Evolutionary conservation across 2,797 vertebrate genomes (phyloP).

Genomic region (Emydoidea blandingii): DNA sequence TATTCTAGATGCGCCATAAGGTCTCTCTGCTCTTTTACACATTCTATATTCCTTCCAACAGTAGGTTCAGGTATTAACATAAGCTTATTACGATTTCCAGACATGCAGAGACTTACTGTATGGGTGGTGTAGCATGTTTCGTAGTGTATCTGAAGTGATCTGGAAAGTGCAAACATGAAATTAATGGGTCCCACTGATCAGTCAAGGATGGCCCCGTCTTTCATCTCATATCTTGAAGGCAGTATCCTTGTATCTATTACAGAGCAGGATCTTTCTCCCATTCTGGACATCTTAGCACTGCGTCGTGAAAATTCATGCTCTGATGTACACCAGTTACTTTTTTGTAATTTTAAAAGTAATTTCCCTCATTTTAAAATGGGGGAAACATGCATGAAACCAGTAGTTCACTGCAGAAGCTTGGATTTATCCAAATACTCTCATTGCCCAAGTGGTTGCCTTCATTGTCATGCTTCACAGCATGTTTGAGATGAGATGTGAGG

Average conservation of each 20-base stretch:
- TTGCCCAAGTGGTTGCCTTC: background rate
- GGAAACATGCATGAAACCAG: background rate
- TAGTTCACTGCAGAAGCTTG: background rate
- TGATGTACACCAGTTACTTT: rapidly evolving
- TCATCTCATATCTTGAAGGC: background rate
- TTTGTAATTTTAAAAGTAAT: background rate
- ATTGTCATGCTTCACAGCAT: background rate
- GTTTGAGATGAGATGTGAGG: background rate
- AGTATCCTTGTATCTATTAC: background rate
- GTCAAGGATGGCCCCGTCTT: background rate
- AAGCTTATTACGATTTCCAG: background rate
- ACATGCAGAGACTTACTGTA: background rate
- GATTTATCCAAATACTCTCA: background rate
- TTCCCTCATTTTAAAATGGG: background rate
- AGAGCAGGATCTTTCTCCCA: background rate
- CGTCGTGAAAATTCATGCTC: background rate
- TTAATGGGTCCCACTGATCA: background rate
- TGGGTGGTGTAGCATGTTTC: background rate
- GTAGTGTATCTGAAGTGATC: background rate
- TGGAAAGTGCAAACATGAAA: background rate
- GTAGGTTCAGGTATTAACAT: background rate
- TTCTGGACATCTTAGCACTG: background rate
- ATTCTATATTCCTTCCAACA: background rate
- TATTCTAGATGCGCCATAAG: background rate
- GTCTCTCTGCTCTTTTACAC: background rate